phyloP scores from a whole-genome alignment of 2,797 vertebrate genomes.

The Calcarius lapponicus region DNA sequence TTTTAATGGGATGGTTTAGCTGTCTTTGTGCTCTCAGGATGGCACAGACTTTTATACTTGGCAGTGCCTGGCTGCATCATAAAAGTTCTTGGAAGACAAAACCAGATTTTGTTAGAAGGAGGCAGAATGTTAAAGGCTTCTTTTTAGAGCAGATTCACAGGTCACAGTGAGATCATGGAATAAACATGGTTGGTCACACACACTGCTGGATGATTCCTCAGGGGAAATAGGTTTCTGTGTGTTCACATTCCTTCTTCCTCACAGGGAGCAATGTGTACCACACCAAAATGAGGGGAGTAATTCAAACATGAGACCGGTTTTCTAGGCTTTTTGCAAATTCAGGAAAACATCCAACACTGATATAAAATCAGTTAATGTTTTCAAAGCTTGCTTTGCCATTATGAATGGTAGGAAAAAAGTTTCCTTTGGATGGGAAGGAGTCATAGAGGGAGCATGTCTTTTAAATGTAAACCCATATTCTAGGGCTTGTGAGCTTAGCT shows the following conservation, averaged over 20 bases:
- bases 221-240: background rate
- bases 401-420: background rate
- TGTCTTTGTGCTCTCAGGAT: background rate
- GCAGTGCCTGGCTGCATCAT: background rate
- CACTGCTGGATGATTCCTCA: background rate
- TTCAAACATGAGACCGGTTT: background rate
- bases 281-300: background rate
- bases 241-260: background rate
- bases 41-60: background rate
- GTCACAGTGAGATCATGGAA: background rate
- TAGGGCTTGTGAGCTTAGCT: background rate
- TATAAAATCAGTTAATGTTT: background rate
- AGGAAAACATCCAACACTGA: background rate
- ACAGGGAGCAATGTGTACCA: background rate
- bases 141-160: background rate
- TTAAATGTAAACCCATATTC: background rate
- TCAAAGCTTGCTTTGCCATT: background rate
- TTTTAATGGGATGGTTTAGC: background rate
- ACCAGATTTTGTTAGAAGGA: constrained; percentile 23
- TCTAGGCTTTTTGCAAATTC: background rate
- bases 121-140: background rate
- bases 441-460: background rate
- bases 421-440: background rate
- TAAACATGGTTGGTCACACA: background rate
- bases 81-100: constrained; percentile 28